These are phyloP conservation scores for Oryctolagus cuniculus DNA, from an alignment of 2,113 vertebrate genomes.

Conservation along the genomic window mOryCun1.1 NC_091435.1:126405001-126405500, in stretches of 20 bases:
- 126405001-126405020: constrained; percentile 40
- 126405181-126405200: constrained; percentile 45
- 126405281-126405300: constrained; percentile 77
- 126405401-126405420: constrained; percentile 64
- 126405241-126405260: constrained; percentile 62
- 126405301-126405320: constrained; percentile 71
- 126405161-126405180: constrained; percentile 49
- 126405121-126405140: constrained; percentile 27
- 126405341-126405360: constrained; percentile 75
- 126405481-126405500: background rate
- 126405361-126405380: constrained; percentile 68
- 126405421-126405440: background rate
- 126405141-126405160: background rate
- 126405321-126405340: constrained; percentile 79
- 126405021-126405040: constrained; percentile 40
- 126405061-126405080: constrained; percentile 37
- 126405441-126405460: background rate
- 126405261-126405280: constrained; percentile 56
- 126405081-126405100: constrained; percentile 33
- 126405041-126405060: constrained; percentile 57
- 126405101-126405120: constrained; percentile 26
- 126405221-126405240: constrained; percentile 56
- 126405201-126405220: constrained; percentile 9
- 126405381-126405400: constrained; percentile 85
- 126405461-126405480: constrained; percentile 48